Evolutionary conservation across 2,113 vertebrate species (phyloP).

Genomic region (Mobula hypostoma): DNA sequence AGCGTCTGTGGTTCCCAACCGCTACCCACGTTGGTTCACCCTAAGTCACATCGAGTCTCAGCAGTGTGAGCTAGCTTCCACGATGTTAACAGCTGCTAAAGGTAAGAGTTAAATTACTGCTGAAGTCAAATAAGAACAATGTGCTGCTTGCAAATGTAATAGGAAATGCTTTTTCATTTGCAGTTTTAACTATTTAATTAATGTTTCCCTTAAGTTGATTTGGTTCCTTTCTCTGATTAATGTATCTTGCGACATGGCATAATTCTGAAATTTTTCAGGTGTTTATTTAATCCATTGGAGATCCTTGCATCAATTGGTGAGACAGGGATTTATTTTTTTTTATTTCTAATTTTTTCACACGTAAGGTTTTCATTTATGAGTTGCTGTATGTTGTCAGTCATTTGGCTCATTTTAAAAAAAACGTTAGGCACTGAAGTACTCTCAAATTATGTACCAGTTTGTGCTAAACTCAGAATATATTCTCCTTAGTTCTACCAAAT

Average conservation of each 20-base stretch:
- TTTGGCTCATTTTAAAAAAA: background rate
- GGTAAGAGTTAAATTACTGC: constrained; percentile 51
- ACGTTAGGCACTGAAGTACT: background rate
- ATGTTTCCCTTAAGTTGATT: background rate
- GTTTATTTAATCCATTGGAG: background rate
- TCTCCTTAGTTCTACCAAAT: background rate
- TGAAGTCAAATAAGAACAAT: background rate
- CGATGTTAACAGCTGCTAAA: constrained; percentile 92
- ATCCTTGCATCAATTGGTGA: background rate
- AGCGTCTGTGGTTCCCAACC: constrained; percentile 93
- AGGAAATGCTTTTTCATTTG: background rate
- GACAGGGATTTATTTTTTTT: background rate
- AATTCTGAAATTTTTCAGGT: background rate
- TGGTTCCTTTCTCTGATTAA: background rate
- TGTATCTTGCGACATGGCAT: background rate
- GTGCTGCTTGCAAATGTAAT: background rate
- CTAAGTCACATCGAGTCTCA: constrained; percentile 90
- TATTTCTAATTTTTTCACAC: background rate
- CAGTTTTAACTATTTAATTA: background rate
- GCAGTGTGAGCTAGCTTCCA: constrained; percentile 87
- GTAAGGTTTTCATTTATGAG: background rate
- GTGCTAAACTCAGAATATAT: background rate
- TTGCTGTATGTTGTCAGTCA: background rate
- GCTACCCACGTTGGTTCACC: constrained; percentile 93
- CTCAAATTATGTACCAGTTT: background rate